Evolutionary conservation across 2,888 invertebrate genomes (phyloP).

Genomic region (Colostygia pectinataria): DNA sequence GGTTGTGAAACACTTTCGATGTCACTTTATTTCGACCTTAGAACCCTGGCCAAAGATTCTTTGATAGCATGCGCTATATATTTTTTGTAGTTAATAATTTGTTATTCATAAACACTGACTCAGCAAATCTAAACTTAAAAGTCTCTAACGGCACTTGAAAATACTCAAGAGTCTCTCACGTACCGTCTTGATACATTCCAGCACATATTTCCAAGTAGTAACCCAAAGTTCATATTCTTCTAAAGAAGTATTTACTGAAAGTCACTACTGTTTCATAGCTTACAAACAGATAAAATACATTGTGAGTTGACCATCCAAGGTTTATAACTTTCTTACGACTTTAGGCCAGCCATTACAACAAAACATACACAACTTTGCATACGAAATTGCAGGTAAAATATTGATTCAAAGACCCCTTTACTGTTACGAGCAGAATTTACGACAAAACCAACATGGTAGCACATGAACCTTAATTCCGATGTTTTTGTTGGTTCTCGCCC

Average conservation of each 20-base stretch:
- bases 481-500: slow-evolving; percentile 14
- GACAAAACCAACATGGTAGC: slow-evolving; percentile 18
- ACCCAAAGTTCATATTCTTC: no score
- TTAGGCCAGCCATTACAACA: neutral
- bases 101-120: slow-evolving; percentile 1
- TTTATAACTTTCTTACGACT: slow-evolving; percentile 2
- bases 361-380: slow-evolving; percentile 22
- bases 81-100: neutral
- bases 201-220: no score
- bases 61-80: slow-evolving; percentile 4
- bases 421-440: slow-evolving; percentile 25
- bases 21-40: slow-evolving; percentile 20
- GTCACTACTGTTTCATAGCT: no score
- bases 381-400: slow-evolving; percentile 26
- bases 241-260: no score
- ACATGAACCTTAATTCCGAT: slow-evolving; percentile 10
- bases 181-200: no score
- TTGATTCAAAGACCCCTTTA: slow-evolving; percentile 28
- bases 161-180: no score
- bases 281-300: no score
- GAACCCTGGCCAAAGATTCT: slow-evolving; percentile 5
- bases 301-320: neutral
- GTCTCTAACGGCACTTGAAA: no score
- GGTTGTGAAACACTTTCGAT: slow-evolving; percentile 23
- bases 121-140: no score